Evolutionary conservation across 2,888 invertebrate species (phyloP), one percentile per base, ranked within the genome.

Genomic region (Glyphotaelius pellucidus): DNA sequence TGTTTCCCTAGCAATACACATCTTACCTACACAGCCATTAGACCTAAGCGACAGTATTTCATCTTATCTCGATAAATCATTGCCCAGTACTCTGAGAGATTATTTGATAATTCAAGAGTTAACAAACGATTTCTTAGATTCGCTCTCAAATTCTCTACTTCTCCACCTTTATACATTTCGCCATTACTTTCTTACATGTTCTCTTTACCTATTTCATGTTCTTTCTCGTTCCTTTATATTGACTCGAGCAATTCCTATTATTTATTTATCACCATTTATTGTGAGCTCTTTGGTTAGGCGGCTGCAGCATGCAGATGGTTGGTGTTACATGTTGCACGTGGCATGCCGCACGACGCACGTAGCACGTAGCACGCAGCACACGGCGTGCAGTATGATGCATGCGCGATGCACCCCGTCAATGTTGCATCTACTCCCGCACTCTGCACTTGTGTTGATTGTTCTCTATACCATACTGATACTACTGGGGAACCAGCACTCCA

Each of bases 231-330:
- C 94, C 93, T 92, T 92, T 92, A 93, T 92, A 93, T 92, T 84
- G 90, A 81, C 86, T 92, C 80, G 90, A 92, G 92, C 90, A 89
- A 91, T 92, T 90, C 90, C 90, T 91, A 90, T 90, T 90, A 90
- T 90, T 90, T 90, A 90, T 90, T 92, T 92, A 83, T 93, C 93
- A 94, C 94, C 94, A 94, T 93, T 94, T 94, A 94, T 94, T 94
- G 94, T 94, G 94, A 94, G 94, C 94, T 94, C 94, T 95, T 94
- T 95, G 91, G 90, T 93, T 93, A 91, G 90, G 95, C 93, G 93
- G 95, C 95, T 94, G 95, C 94, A 95, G 95, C 95, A 95, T 95
- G 93, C 94, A 95, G 95, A 95, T 95, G 95, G 94, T 95, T 94
- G 94, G 94, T 95, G 93, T 81, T 87, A 25, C 83, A 91, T 67